A percentile compares a stretch with the other conserved stretches of the same genome.
Conservation (phyloP, 2,113 vertebrate genomes). For the Psittacus erithacus region DNA sequence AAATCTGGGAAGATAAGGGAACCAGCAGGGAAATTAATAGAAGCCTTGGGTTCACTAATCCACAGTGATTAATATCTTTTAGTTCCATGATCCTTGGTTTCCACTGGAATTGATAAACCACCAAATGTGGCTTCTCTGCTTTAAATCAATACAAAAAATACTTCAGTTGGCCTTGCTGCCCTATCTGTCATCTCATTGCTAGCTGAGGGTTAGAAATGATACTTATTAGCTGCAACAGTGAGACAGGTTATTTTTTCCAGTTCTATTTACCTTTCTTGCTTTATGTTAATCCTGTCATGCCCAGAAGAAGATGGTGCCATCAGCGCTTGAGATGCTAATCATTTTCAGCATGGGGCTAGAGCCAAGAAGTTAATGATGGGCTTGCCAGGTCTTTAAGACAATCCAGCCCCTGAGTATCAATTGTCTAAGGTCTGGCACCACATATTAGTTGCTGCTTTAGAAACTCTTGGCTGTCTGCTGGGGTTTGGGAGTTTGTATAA, state of each 20-base stretch:
- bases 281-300: background rate
- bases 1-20: conserved; percentile 80
- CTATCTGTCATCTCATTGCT: conserved; percentile 35
- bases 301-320: background rate
- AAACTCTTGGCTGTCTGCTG: background rate
- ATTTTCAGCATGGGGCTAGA: background rate
- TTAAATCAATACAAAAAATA: conserved; percentile 74
- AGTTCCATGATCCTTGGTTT: conserved; percentile 75
- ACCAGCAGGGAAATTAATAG: conserved; percentile 76
- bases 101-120: conserved; percentile 77
- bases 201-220: conserved; percentile 8
- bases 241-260: background rate
- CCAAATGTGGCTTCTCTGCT: conserved; percentile 63
- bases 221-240: background rate
- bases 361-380: background rate
- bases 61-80: conserved; percentile 75
- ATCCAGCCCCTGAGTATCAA: background rate
- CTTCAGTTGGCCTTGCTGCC: conserved; percentile 27
- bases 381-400: background rate
- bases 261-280: background rate
- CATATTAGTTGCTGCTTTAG: background rate
- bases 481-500: background rate
- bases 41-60: conserved; percentile 74
- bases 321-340: background rate
- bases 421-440: background rate